These are phyloP conservation scores for Zoanthus sociatus DNA, from an alignment of 92 coral and sea anemone genomes.

Conservation along the genomic window DNA sequence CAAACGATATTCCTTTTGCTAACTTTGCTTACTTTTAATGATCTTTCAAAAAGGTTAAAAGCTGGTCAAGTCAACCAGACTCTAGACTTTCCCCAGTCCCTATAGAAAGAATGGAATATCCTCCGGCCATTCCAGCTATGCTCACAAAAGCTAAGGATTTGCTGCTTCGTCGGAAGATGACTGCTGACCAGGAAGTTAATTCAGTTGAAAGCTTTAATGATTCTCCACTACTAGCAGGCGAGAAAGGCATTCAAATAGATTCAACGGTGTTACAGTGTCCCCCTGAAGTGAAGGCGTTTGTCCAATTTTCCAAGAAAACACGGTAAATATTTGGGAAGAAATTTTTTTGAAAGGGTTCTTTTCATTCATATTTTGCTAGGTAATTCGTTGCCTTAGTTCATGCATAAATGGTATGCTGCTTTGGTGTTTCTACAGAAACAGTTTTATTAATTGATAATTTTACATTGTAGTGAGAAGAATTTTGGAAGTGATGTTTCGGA, in stretches of 20 bases:
- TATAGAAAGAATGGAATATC: neutral
- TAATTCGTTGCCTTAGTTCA: too few species aligned
- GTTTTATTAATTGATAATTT: too few species aligned
- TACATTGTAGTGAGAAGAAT: too few species aligned
- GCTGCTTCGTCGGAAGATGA: slow-evolving; percentile 32
- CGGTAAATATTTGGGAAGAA: slow-evolving; percentile 1
- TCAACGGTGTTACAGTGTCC: slow-evolving; percentile 48
- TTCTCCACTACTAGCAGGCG: slow-evolving; percentile 9
- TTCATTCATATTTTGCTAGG: too few species aligned
- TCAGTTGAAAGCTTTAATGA: slow-evolving; percentile 9
- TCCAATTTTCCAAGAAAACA: slow-evolving; percentile 54
- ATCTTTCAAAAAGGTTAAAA: slow-evolving; percentile 2
- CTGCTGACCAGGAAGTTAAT: slow-evolving; percentile 14
- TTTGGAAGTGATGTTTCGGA: too few species aligned
- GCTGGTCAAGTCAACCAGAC: slow-evolving; percentile 23
- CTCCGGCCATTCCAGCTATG: slow-evolving; percentile 40
- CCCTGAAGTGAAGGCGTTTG: slow-evolving; percentile 53
- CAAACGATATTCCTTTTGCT: too few species aligned
- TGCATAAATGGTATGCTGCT: too few species aligned
- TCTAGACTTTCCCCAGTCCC: slow-evolving; percentile 40
- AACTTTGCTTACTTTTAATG: neutral
- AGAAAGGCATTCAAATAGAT: slow-evolving; percentile 13
- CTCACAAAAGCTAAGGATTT: slow-evolving; percentile 56
- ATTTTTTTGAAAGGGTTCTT: neutral
- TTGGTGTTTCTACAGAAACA: too few species aligned